These are phyloP conservation scores for Speoplatyrhinus poulsoni DNA, from an alignment of 2,113 vertebrate genomes.

Conservation along the genomic window DNA sequence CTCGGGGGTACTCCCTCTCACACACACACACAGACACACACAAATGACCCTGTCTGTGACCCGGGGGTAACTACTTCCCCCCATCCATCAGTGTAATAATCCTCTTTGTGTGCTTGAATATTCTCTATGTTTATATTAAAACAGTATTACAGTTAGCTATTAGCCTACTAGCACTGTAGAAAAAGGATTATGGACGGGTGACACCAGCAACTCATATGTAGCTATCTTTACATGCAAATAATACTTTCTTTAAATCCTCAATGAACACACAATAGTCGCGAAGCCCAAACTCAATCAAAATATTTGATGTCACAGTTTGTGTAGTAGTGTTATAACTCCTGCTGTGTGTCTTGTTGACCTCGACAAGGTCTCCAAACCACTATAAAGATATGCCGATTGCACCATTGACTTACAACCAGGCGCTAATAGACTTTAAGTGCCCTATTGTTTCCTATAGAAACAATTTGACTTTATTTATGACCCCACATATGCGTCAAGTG, in stretches of 20 bases:
- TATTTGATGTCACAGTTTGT: too few relatives aligned
- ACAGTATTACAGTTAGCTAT: too few relatives aligned
- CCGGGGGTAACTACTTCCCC: constrained; percentile 9
- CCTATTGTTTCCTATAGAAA: constrained; percentile 27
- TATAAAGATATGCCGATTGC: neutral
- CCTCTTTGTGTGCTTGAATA: neutral
- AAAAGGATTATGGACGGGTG: too few relatives aligned
- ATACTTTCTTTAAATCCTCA: too few relatives aligned
- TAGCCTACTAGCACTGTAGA: too few relatives aligned
- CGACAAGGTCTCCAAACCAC: neutral
- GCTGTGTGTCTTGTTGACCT: neutral
- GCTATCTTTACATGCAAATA: too few relatives aligned
- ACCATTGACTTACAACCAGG: constrained; percentile 20
- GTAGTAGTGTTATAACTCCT: neutral
- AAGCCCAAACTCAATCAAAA: too few relatives aligned
- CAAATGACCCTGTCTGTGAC: constrained; percentile 55
- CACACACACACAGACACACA: constrained; percentile 4
- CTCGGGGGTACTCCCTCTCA: constrained; percentile 25
- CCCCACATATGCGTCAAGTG: constrained; percentile 13
- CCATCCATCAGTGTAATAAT: constrained; percentile 9
- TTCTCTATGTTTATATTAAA: too few relatives aligned
- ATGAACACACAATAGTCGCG: too few relatives aligned
- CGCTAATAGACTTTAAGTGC: constrained; percentile 42
- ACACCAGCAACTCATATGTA: too few relatives aligned
- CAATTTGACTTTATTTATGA: constrained; percentile 29